These are phyloP conservation scores for Gyrodactylus bullatarudis DNA, from an alignment of 1,140 invertebrate genomes.

Conservation along the genomic window DNA sequence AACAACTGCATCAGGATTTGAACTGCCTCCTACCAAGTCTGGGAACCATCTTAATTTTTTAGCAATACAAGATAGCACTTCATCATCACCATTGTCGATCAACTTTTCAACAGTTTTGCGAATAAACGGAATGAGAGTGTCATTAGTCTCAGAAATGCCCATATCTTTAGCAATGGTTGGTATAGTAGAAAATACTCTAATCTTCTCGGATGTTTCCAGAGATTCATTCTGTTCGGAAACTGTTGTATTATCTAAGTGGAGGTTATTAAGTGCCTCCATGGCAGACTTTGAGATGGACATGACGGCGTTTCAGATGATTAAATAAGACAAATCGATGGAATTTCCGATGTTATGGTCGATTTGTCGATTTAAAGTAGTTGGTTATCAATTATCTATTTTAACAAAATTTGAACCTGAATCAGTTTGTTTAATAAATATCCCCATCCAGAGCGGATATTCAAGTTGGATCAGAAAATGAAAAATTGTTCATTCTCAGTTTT, in stretches of 20 bases:
- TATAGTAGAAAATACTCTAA: neutral
- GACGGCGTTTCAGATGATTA: too few species aligned
- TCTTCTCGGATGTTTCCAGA: neutral
- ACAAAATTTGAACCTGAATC: too few species aligned
- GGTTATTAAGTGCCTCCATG: neutral
- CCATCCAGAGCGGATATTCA: too few species aligned
- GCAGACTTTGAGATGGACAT: neutral
- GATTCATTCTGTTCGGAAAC: neutral
- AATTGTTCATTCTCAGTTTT: too few species aligned
- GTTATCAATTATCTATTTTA: too few species aligned
- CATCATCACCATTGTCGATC: slow-evolving; percentile 2
- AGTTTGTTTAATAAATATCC: too few species aligned
- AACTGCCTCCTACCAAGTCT: neutral
- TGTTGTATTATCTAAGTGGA: neutral
- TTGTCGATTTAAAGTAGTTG: too few species aligned
- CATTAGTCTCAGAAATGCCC: neutral
- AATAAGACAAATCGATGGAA: too few species aligned
- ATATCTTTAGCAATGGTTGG: neutral
- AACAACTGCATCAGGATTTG: neutral
- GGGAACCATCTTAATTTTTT: neutral
- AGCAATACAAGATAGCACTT: neutral
- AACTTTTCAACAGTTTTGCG: neutral
- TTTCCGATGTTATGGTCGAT: too few species aligned
- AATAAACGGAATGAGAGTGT: neutral
- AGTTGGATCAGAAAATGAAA: too few species aligned